phyloP scores from a whole-genome alignment of 2,113 vertebrate genomes.

The Gymnocephalus cernua region DNA sequence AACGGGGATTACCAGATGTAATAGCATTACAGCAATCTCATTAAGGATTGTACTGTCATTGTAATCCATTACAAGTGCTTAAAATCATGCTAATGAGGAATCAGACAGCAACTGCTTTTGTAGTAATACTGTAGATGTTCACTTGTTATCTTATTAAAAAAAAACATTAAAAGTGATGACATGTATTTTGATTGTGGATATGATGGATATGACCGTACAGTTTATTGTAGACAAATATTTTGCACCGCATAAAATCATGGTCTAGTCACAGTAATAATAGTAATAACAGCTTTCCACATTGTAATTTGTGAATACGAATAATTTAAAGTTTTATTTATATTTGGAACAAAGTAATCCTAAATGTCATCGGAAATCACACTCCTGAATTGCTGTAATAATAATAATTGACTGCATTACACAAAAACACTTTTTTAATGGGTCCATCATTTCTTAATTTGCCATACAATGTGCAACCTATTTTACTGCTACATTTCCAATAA shows the following conservation, averaged over 20 bases:
- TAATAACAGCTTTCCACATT: not conserved
- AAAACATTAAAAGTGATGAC: not conserved
- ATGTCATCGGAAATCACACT: too few relatives aligned
- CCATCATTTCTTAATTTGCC: too few relatives aligned
- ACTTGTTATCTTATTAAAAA: slow-evolving; percentile 3
- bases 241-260: slow-evolving; percentile 12
- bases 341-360: slow-evolving; percentile 8
- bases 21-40: slow-evolving; percentile 45
- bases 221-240: slow-evolving; percentile 31
- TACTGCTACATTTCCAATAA: not conserved
- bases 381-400: not conserved
- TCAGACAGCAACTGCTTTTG: slow-evolving; percentile 29
- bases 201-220: slow-evolving; percentile 18
- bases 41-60: slow-evolving; percentile 24
- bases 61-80: slow-evolving; percentile 50
- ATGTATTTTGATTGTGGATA: slow-evolving; percentile 32
- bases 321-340: slow-evolving; percentile 6
- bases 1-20: slow-evolving; percentile 37
- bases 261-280: not conserved
- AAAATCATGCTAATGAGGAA: slow-evolving; percentile 24
- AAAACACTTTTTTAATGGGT: not conserved
- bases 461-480: too few relatives aligned
- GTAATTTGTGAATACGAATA: slow-evolving; percentile 44
- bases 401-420: not conserved
- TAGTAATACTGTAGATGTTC: slow-evolving; percentile 12